These are phyloP conservation scores for Pipistrellus pygmaeus DNA, from an alignment of 2,797 vertebrate species.

Conservation along the genomic window DNA sequence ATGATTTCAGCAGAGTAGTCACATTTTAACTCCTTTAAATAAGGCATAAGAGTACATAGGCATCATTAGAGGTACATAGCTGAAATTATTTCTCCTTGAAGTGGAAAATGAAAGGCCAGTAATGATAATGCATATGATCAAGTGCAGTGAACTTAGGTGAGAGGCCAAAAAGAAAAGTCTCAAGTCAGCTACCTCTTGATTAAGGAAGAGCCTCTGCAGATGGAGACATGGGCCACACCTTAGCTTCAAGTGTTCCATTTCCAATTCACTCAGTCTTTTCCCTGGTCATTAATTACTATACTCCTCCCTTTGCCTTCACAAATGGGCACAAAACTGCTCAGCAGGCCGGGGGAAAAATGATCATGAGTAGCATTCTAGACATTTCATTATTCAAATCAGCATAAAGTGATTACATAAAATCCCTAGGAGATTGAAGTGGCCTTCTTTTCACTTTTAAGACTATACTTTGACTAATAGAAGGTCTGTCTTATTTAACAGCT, in stretches of 20 bases:
- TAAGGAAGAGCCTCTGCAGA: not conserved
- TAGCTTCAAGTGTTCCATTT: not conserved
- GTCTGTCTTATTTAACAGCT: conserved; percentile 62
- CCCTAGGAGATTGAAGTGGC: conserved; percentile 27
- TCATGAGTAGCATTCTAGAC: not conserved
- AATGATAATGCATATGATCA: not conserved
- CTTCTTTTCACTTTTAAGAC: conserved; percentile 67
- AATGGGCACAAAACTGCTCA: not conserved
- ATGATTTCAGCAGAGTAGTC: not conserved
- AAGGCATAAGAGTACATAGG: not conserved
- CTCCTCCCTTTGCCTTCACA: not conserved
- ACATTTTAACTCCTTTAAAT: conserved; percentile 12
- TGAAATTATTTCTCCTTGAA: conserved; percentile 31
- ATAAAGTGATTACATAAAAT: conserved; percentile 36
- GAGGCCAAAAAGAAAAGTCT: not conserved
- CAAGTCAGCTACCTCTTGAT: not conserved
- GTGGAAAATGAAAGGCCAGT: conserved; percentile 23
- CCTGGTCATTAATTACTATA: not conserved
- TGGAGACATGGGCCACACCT: not conserved
- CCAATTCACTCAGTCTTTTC: not conserved
- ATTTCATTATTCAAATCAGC: conserved; percentile 63
- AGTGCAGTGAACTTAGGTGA: conserved; percentile 3
- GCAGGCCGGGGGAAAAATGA: not conserved
- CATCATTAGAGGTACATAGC: not conserved
- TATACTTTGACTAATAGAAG: conserved; percentile 69